These are phyloP conservation scores for Calameuta pallipes DNA, from an alignment of 2,888 invertebrate genomes.

Conservation along the genomic window DNA sequence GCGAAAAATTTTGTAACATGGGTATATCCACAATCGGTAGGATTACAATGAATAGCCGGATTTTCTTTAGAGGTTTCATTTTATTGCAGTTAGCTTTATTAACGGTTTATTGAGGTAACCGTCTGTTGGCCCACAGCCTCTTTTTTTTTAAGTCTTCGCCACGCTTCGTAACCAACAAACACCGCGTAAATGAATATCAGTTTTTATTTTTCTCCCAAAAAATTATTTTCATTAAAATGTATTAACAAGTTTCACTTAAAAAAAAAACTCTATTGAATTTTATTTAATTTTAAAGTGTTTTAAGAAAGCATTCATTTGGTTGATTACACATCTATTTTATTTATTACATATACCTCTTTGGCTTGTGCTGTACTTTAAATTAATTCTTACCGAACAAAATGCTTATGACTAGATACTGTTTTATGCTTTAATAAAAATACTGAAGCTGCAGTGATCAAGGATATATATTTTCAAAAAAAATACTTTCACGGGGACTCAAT, in stretches of 20 bases:
- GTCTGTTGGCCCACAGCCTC: constrained; percentile 7
- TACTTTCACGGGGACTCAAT: not conserved
- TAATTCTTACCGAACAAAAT: not conserved
- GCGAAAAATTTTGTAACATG: constrained; percentile 23
- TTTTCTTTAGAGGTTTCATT: constrained; percentile 1
- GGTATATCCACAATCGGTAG: constrained; percentile 26
- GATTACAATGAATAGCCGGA: constrained; percentile 33
- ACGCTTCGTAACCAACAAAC: not conserved
- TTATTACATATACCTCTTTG: not conserved
- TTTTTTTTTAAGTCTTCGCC: not conserved
- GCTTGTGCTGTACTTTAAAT: too few relatives aligned
- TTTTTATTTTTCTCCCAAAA: too few relatives aligned
- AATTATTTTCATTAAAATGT: too few relatives aligned
- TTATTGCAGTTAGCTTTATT: constrained; percentile 5
- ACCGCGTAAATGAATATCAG: not conserved
- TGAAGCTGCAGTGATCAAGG: not conserved
- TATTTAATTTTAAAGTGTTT: not conserved
- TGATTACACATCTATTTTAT: not conserved
- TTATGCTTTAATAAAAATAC: not conserved
- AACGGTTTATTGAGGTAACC: not conserved
- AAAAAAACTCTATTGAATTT: not conserved
- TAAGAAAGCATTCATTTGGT: not conserved
- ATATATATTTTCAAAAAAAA: not conserved
- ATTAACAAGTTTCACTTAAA: not conserved
- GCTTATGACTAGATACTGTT: not conserved